phyloP scores from a whole-genome alignment of 2,113 vertebrate species.

The Sterna hirundo region DNA sequence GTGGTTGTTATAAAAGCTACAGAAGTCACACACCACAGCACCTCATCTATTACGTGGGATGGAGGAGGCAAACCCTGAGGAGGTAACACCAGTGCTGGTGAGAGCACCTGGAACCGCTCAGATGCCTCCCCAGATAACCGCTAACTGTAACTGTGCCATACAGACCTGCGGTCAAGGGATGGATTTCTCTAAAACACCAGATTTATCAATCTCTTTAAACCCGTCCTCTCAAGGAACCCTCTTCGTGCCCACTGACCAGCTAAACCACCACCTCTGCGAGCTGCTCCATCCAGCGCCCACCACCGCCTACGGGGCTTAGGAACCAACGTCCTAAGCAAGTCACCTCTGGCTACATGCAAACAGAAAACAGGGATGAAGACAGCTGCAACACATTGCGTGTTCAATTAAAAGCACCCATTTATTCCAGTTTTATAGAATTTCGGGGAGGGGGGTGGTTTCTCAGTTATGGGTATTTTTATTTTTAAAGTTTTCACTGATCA shows the following conservation, averaged over 20 bases:
- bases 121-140: neutral
- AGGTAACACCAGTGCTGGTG: neutral
- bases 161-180: neutral
- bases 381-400: neutral
- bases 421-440: neutral
- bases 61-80: neutral
- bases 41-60: neutral
- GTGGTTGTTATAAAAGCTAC: neutral
- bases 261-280: accelerated
- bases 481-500: neutral
- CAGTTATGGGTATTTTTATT: neutral
- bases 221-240: neutral
- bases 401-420: neutral
- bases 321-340: neutral
- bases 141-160: neutral
- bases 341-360: neutral
- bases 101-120: neutral
- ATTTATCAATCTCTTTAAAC: neutral
- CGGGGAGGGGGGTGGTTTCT: neutral
- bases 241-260: neutral
- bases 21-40: neutral
- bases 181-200: neutral
- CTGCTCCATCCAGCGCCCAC: neutral
- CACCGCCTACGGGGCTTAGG: accelerated
- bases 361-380: neutral